phyloP scores from a whole-genome alignment of 1,140 invertebrate genomes.

The Proctacanthus coquilletti region DNA sequence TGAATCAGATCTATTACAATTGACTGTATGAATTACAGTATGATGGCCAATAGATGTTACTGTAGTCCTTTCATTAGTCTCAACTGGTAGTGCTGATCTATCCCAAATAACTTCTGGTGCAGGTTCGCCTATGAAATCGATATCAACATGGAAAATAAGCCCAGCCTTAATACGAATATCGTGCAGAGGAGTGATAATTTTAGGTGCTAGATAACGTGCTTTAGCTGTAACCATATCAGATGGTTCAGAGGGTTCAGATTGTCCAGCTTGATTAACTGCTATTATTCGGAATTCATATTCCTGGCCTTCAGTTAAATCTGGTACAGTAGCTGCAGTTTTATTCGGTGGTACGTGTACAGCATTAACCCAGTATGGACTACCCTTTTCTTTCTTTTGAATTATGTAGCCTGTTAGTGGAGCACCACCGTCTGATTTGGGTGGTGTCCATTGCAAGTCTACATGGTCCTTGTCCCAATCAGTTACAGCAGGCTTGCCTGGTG shows the following conservation, averaged over 20 bases:
- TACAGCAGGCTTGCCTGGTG: constrained; percentile 76
- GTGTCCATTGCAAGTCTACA: constrained; percentile 78
- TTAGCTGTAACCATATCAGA: constrained; percentile 78
- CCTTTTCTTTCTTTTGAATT: constrained; percentile 92
- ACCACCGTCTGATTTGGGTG: constrained; percentile 78
- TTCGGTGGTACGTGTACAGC: constrained; percentile 68
- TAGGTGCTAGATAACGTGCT: constrained; percentile 73
- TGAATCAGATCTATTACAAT: constrained; percentile 69
- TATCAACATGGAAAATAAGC: constrained; percentile 80
- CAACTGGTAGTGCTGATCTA: constrained; percentile 47
- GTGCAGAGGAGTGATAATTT: constrained; percentile 77
- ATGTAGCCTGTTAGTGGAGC: constrained; percentile 85
- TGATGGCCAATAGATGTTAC: constrained; percentile 80
- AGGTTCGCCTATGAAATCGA: constrained; percentile 83
- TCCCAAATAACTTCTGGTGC: constrained; percentile 68
- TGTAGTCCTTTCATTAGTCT: constrained; percentile 65
- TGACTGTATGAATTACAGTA: constrained; percentile 80
- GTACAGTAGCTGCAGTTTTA: constrained; percentile 63
- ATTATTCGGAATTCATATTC: constrained; percentile 94
- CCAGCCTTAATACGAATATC: constrained; percentile 83
- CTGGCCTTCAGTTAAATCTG: constrained; percentile 80
- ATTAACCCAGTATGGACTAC: constrained; percentile 82
- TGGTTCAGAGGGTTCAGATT: constrained; percentile 87
- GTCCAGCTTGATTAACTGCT: constrained; percentile 88
- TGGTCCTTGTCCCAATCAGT: constrained; percentile 88